Evolutionary conservation across 1,140 invertebrate genomes (phyloP), one percentile per base, ranked within the genome.

Genomic region (Galleria mellonella): DNA sequence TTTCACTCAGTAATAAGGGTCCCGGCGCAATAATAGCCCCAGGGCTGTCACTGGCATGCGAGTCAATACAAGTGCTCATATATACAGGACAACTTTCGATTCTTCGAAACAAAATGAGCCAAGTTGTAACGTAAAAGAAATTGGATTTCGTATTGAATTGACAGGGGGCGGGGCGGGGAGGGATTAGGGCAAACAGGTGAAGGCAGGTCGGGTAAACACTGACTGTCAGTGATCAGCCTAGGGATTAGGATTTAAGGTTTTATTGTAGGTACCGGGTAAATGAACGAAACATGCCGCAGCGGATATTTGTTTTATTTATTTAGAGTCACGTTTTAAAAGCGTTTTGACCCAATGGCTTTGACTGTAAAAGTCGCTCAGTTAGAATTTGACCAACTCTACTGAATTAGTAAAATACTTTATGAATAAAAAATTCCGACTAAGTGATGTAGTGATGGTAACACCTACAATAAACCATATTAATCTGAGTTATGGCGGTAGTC

Each of bases 81-180:
- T n/a, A n/a, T 56, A 51, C 11, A 13, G 46, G 17, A 23, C 17
- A 55, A 67, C 51, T 61, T 56, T 55, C 53, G 57, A 60, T 65
- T 65, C 64, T 63, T 67, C 48, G 47, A 42, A 23, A 23, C 17
- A 23, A 23, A 23, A 23, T 23, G 17, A 23, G 17, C 17, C 17
- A 23, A 23, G 17, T 68, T 68, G 61, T 59, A 61, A 55, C 55
- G 61, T 52, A 63, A 68, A 73, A 76, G 68, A 70, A 72, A 76
- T 72, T 76, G 68, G 70, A 72, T 73, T 76, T 61, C 50, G 63
- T 69, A 76, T 72, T 69, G 65, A 75, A 72, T 71, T 69, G 62
- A 51, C 47, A 9, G 40, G 43, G 13, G 32, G 14, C 27, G 39
- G 33, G 39, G 23, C 33, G 17, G 27, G 32, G 14, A 32, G 31